Base-by-base conservation (phyloP, 2,888 invertebrate species). In the Cephus pygmeus region DNA sequence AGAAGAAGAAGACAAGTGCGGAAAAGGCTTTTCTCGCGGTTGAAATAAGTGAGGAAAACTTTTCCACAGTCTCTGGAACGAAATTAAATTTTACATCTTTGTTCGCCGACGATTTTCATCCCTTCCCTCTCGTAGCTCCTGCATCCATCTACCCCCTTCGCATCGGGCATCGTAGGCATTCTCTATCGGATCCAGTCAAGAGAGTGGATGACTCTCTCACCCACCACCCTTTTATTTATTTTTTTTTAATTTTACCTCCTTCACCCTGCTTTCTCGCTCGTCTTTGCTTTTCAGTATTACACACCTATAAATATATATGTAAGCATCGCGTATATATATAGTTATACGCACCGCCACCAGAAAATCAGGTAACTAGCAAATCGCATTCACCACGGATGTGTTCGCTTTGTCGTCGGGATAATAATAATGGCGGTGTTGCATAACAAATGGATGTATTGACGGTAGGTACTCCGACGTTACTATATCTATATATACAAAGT, bases 71-170 rank as follows among this genome's bases (percentile, higher is more conserved):
- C 79, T 76, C 36, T 77, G 79, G 75, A 75, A 75, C 76, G 75
- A 84, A 85, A 86, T 87, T 83, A 85, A 86, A 87, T 85, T 85
- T 86, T 83, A 85, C 82, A 83, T 84, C 81, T 78, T 71, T 77
- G 73, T 33, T 75, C 73, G 79, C 76, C 68, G 35, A 9, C 56
- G 33, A 33, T 33, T 74, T 74, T 30, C 34, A 12, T 35, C 23
- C 33, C 34, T 33, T 34, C 0, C 23, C 35, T 33, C 74, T 74
- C 33, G 35, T 11, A n/a, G 3, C 74, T 33, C 35, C 0, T 71
- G 34, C 30, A 34, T 31, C 31, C 31, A 30, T 12, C 71, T 30
- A 71, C 71, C 23, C 23, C 9, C 9, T 23, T 36, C 12, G 36
- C 56, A 23, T 23, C 6, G 23, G 0, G 23, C 23, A 56, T 56